These are phyloP conservation scores for Sparidentex hasta DNA, from an alignment of 2,797 vertebrate species.

Conservation along the genomic window DNA sequence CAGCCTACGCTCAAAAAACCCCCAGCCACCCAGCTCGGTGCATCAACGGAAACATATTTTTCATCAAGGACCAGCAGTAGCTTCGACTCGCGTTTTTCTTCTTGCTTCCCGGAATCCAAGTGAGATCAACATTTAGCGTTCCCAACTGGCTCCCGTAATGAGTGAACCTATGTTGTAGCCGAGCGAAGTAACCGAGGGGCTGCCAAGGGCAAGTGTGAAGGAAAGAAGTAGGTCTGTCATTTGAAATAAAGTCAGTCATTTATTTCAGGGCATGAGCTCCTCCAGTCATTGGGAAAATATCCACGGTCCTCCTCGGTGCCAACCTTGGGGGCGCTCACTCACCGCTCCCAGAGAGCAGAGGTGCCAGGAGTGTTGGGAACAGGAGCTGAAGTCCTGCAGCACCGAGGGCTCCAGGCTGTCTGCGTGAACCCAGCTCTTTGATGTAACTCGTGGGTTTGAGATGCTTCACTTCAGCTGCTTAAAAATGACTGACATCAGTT, in stretches of 20 bases:
- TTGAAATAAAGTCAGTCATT: slow-evolving; percentile 80
- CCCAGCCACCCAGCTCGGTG: neutral
- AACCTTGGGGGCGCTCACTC: slow-evolving; percentile 61
- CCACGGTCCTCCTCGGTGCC: slow-evolving; percentile 65
- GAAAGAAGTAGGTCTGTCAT: slow-evolving; percentile 75
- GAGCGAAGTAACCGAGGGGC: slow-evolving; percentile 56
- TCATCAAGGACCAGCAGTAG: slow-evolving; percentile 35
- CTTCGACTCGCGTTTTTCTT: slow-evolving; percentile 34
- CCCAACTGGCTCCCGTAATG: slow-evolving; percentile 49
- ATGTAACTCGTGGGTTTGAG: slow-evolving; percentile 40
- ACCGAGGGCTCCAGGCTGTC: slow-evolving; percentile 56
- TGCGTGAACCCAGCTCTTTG: slow-evolving; percentile 41
- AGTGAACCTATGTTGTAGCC: slow-evolving; percentile 53
- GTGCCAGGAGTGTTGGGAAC: slow-evolving; percentile 56
- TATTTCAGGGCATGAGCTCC: slow-evolving; percentile 71
- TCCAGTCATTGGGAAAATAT: slow-evolving; percentile 80
- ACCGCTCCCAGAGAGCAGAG: slow-evolving; percentile 64
- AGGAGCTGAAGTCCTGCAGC: slow-evolving; percentile 55
- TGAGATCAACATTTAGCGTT: slow-evolving; percentile 61
- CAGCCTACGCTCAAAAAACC: neutral
- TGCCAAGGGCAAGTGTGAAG: slow-evolving; percentile 65
- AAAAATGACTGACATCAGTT: slow-evolving; percentile 38
- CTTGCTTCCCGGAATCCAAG: slow-evolving; percentile 55
- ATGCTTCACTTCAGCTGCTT: slow-evolving; percentile 48
- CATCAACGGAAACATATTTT: slow-evolving; percentile 32